phyloP scores from a whole-genome alignment of 30 jellyfish, hydroid and myxozoan genomes.

The Cassiopea andromeda region DNA sequence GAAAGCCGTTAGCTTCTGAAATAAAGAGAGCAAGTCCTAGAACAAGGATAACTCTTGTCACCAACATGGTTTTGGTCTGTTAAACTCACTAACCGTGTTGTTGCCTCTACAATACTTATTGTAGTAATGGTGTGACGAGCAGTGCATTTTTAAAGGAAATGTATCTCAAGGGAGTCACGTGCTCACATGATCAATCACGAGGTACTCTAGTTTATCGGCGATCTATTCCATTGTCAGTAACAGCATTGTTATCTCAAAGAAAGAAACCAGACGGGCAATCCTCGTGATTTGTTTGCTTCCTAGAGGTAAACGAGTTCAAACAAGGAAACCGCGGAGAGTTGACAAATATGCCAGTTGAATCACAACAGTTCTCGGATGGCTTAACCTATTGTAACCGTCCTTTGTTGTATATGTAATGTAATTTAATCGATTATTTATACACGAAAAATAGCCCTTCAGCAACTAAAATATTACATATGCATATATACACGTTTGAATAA shows the following conservation, averaged over 20 bases:
- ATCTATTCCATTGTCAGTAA: background rate
- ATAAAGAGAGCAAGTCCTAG: constrained; percentile 15
- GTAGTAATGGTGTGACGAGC: background rate
- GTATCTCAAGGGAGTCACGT: constrained; percentile 49
- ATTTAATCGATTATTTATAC: too few species aligned
- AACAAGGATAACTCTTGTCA: background rate
- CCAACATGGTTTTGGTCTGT: constrained; percentile 16
- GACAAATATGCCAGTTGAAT: too few species aligned
- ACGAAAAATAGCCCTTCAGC: too few species aligned
- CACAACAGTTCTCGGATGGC: too few species aligned
- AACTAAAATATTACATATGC: too few species aligned
- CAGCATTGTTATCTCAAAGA: background rate
- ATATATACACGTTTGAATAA: too few species aligned
- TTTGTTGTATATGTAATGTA: too few species aligned
- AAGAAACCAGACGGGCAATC: background rate
- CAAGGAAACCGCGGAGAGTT: too few species aligned
- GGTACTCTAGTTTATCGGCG: background rate
- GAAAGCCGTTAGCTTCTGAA: constrained; percentile 33
- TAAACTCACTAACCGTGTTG: background rate
- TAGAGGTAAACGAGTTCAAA: too few species aligned
- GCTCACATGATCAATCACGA: constrained; percentile 48
- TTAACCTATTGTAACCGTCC: too few species aligned
- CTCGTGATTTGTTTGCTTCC: background rate
- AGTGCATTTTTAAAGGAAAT: background rate
- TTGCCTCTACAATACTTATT: background rate